Base-by-base conservation (phyloP, 1,140 invertebrate genomes). In the Cotesia vestalis region DNA sequence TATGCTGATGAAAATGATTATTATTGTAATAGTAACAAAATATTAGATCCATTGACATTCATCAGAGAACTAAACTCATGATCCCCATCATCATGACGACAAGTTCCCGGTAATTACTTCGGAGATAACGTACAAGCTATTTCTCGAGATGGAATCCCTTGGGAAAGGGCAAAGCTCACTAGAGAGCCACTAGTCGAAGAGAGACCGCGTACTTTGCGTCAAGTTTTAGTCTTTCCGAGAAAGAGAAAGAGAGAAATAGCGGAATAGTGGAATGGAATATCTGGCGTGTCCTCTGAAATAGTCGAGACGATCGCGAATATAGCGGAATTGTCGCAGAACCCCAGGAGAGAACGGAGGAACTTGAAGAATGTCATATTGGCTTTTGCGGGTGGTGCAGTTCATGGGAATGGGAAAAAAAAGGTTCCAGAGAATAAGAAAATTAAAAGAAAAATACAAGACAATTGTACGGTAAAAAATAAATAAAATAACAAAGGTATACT, bases 71-170 rank as follows among this genome's bases (percentile, higher is more conserved):
- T 14, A 14, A 57, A 57, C 60, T 61, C 60, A 20, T 61, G 60
- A 57, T 46, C 40, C 40, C 36, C 34, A 38, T 62, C 60, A 35
- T 62, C 14, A 40, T 20, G 63, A 51, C 46, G 63, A 66, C 63
- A 66, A 66, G 34, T 8, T 46, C 63, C 8, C 46, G 63, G 63
- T 66, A 66, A 66, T 66, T 66, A 66, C 63, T 36, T 46, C 61
- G 38, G 63, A 46, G 63, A 66, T 66, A 66, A 66, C 63, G 34
- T 66, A 51, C 35, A 52, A 66, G 63, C 63, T 66, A 66, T 66
- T 66, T 66, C 34, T 51, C 14, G 9, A 66, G 38, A 66, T 6
- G 8, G 63, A 66, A 66, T 66, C 63, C 46, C 63, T 12, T 4
- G 20, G 60, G 60, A 36, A 61, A 34, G 60, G 17, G 40, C 11